Conservation (phyloP, 64 coral and sea anemone genomes). For the Pocillopora verrucosa region DNA sequence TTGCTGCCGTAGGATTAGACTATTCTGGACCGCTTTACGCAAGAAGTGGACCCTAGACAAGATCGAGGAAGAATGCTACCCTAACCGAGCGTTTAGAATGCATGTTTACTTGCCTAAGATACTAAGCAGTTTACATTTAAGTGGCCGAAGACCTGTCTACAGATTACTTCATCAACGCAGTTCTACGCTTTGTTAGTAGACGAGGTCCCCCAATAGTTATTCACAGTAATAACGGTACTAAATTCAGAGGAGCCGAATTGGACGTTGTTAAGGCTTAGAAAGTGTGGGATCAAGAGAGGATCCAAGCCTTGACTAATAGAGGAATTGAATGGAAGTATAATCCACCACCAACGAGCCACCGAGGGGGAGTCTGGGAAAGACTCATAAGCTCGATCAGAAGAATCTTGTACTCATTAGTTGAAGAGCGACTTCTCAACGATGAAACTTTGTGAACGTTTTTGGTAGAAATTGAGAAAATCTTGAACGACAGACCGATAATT, state of each 20-base stretch:
- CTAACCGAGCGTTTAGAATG: slow-evolving; percentile 19
- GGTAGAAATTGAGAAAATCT: slow-evolving; percentile 48
- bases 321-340: neutral
- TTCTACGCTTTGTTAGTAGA: slow-evolving; percentile 31
- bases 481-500: slow-evolving; percentile 52
- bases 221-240: slow-evolving; percentile 50
- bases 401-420: slow-evolving; percentile 55
- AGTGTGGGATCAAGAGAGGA: slow-evolving; percentile 7
- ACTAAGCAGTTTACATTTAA: slow-evolving; percentile 44
- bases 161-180: slow-evolving; percentile 34
- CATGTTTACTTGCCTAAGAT: slow-evolving; percentile 25
- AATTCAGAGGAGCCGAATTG: slow-evolving; percentile 18
- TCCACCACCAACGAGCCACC: neutral
- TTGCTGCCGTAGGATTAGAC: slow-evolving; percentile 45
- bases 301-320: neutral
- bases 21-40: slow-evolving; percentile 52
- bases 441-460: slow-evolving; percentile 46
- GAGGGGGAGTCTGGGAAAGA: slow-evolving; percentile 12
- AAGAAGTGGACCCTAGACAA: slow-evolving; percentile 9
- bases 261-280: neutral
- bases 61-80: slow-evolving; percentile 27
- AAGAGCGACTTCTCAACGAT: slow-evolving; percentile 52
- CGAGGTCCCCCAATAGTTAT: neutral
- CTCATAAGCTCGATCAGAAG: slow-evolving; percentile 40
- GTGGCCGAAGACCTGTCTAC: slow-evolving; percentile 22